Percentiles rank a stretch among this genome's conserved stretches.
These are phyloP conservation scores for Passer montanus DNA, from an alignment of 2,113 vertebrate genomes.

Conservation along the genomic window DNA sequence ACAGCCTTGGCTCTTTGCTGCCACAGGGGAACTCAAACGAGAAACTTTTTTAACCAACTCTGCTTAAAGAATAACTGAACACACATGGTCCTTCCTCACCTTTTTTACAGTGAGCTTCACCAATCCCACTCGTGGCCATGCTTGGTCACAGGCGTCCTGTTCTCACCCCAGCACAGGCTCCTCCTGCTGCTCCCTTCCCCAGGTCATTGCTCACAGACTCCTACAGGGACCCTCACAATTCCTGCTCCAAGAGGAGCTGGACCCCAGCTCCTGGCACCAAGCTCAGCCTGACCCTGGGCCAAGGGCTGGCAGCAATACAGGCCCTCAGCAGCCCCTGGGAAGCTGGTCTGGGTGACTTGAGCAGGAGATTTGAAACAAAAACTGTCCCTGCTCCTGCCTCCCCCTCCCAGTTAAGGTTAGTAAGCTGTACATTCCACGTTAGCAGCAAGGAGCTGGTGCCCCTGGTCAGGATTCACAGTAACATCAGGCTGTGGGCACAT, in stretches of 20 bases:
- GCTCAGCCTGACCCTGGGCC: neutral
- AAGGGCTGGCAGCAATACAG: neutral
- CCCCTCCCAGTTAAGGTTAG: neutral
- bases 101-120: neutral
- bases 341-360: neutral
- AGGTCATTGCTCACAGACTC: fast-evolving
- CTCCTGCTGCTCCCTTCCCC: neutral
- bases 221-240: fast-evolving
- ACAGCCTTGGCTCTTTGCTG: neutral
- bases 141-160: too few species aligned
- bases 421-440: neutral
- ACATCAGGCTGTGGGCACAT: slow-evolving; percentile 4
- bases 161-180: fast-evolving
- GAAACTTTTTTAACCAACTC: neutral
- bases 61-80: neutral
- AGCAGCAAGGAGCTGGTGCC: slow-evolving; percentile 29
- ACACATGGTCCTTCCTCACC: fast-evolving
- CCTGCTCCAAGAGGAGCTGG: neutral
- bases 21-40: neutral
- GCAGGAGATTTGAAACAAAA: neutral
- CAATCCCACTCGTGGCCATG: fast-evolving
- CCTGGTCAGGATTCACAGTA: slow-evolving; percentile 46
- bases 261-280: neutral
- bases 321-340: neutral
- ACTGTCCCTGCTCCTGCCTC: neutral